Evolutionary conservation across 2,888 invertebrate genomes (phyloP).

Genomic region (Caenorhabditis uteleia): DNA sequence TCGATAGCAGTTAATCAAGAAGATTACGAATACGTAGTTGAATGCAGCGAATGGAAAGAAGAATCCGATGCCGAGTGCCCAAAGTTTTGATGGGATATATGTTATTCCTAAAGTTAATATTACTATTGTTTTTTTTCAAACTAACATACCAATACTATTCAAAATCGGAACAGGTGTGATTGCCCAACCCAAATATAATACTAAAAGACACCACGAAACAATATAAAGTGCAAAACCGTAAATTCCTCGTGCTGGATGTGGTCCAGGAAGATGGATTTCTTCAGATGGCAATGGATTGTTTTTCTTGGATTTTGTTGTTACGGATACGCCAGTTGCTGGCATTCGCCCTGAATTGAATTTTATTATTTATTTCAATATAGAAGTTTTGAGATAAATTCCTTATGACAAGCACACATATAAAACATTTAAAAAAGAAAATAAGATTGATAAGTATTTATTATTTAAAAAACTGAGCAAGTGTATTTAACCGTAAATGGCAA

Average conservation of each 20-base stretch:
- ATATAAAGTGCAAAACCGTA: constrained; percentile 55
- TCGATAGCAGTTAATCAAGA: constrained; percentile 51
- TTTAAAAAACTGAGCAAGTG: too few relatives aligned
- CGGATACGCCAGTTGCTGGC: background rate
- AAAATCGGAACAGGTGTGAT: constrained; percentile 80
- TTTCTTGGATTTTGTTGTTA: background rate
- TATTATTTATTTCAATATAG: too few relatives aligned
- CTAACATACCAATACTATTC: constrained; percentile 74
- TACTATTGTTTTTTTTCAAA: background rate
- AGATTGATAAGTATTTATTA: too few relatives aligned
- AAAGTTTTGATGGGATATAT: constrained; percentile 66
- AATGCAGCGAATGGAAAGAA: constrained; percentile 37
- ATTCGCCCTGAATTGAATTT: too few relatives aligned
- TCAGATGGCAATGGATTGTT: constrained; percentile 40
- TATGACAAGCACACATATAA: too few relatives aligned
- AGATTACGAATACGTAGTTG: constrained; percentile 49
- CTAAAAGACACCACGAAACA: constrained; percentile 64
- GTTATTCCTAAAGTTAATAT: constrained; percentile 49
- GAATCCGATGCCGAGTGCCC: constrained; percentile 60
- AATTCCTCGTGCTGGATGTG: constrained; percentile 54
- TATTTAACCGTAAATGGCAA: too few relatives aligned
- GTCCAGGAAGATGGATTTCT: constrained; percentile 49
- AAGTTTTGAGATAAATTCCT: too few relatives aligned
- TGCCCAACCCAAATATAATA: constrained; percentile 85
- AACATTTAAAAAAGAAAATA: too few relatives aligned